These are phyloP conservation scores for Amphipoea lucens DNA, from an alignment of 2,888 invertebrate species.

Conservation along the genomic window DNA sequence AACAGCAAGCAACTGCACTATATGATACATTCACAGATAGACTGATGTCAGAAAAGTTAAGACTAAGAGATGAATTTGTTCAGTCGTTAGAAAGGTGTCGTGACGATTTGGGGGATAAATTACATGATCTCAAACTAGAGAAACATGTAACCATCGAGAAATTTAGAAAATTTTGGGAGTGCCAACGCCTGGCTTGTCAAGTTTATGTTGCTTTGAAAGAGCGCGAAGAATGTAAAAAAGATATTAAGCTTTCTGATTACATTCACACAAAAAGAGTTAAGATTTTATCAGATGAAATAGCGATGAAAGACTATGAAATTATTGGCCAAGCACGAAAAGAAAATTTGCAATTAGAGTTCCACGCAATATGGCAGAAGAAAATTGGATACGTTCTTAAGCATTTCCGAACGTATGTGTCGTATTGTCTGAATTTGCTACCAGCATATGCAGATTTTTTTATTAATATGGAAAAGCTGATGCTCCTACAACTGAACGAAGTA, in stretches of 20 bases:
- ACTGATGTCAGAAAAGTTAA: constrained; percentile 74
- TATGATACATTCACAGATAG: constrained; percentile 77
- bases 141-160: constrained; percentile 83
- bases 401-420: constrained; percentile 83
- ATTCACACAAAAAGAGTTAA: constrained; percentile 79
- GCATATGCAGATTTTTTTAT: constrained; percentile 85
- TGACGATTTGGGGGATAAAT: constrained; percentile 62
- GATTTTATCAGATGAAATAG: constrained; percentile 73
- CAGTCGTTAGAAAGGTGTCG: constrained; percentile 71
- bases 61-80: constrained; percentile 76
- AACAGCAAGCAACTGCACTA: constrained; percentile 79
- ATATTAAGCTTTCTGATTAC: constrained; percentile 73
- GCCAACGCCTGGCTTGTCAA: constrained; percentile 85
- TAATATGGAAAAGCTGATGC: constrained; percentile 84
- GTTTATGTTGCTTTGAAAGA: constrained; percentile 85
- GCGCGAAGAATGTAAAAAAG: constrained; percentile 78
- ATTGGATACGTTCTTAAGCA: constrained; percentile 81
- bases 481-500: constrained; percentile 81
- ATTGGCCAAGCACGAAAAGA: constrained; percentile 76
- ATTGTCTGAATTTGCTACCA: constrained; percentile 80
- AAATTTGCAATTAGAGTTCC: constrained; percentile 73
- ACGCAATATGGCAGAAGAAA: constrained; percentile 82
- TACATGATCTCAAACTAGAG: constrained; percentile 82
- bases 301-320: constrained; percentile 78
- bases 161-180: constrained; percentile 78